Base-by-base conservation (phyloP, 2,888 invertebrate species). In the Lepidocyrtinus sp. region DNA sequence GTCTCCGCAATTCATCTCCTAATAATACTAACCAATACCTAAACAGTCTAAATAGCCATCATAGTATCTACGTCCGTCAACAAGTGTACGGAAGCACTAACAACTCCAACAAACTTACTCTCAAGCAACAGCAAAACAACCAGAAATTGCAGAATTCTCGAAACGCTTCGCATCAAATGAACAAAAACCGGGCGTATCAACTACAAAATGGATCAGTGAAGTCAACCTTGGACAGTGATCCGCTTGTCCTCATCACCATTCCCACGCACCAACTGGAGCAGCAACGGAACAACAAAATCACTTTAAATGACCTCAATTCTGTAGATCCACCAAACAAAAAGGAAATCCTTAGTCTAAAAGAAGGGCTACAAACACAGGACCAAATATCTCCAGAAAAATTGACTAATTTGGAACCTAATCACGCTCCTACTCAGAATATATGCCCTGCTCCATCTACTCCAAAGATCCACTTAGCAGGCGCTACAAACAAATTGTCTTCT, bases 191-290 rank as follows among this genome's bases (percentile, higher is more conserved):
- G 15, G 21, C 61, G 2, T 70, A 55, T 50, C 70, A 71, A 45
- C 24, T 71, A 5, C 24, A 45, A 7, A 76, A 76, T 19, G 76
- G 76, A 21, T 76, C 76, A 15, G 65, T 76, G 26, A 76, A 76
- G 19, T 76, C 76, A 22, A 76, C 64, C 9, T 15, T 76, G 71
- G 76, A 76, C 63, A 76, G 76, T 21, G 76, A 76, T 21, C 76
- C 76, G 1, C 64, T 71, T 17, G 76, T 76, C n/a, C 70, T 76
- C 12, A 70, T 70, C 26, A 36, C 64, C 12, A 76, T 76, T 27
- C 76, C 70, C 12, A 70, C 27, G 9, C 9, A 45, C 15, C 70
- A 70, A 17, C 26, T 67, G 5, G 36, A 36, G 36, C 19, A 17
- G n/a, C 67, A 67, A 45, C 55, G n/a, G 17, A 55, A 55, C 27